These are phyloP conservation scores for Eupristina koningsbergeri DNA, from an alignment of 1,140 invertebrate species.

Conservation along the genomic window DNA sequence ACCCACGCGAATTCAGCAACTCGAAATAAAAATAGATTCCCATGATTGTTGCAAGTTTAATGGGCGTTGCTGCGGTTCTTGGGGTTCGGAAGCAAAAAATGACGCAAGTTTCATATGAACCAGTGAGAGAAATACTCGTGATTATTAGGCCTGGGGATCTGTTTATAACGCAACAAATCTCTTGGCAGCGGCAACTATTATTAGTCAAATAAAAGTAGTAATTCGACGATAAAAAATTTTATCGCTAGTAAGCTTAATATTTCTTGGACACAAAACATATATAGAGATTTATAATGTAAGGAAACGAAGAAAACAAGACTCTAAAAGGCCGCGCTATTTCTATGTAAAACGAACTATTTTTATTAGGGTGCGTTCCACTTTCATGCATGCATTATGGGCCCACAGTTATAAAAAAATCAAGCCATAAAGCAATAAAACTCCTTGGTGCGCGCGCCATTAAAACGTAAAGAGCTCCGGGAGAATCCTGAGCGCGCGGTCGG, in stretches of 20 bases:
- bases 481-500: neutral
- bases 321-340: slow-evolving; percentile 31
- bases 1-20: neutral
- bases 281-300: slow-evolving; percentile 24
- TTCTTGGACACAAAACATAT: slow-evolving; percentile 17
- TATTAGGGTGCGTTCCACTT: slow-evolving; percentile 40
- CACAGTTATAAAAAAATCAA: slow-evolving; percentile 29
- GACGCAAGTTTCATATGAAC: neutral
- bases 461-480: slow-evolving; percentile 28
- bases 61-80: neutral
- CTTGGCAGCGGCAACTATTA: slow-evolving; percentile 25
- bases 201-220: slow-evolving; percentile 29
- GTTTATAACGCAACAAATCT: slow-evolving; percentile 31
- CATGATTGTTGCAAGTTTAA: neutral
- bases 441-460: slow-evolving; percentile 22
- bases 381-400: slow-evolving; percentile 35
- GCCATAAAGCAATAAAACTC: slow-evolving; percentile 44
- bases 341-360: slow-evolving; percentile 43
- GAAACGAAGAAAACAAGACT: slow-evolving; percentile 22
- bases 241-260: slow-evolving; percentile 22
- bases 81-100: neutral
- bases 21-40: neutral
- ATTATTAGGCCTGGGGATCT: neutral
- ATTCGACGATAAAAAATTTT: slow-evolving; percentile 32
- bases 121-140: neutral